These are phyloP conservation scores for Petrocephalus zakoni DNA, from an alignment of 2,113 vertebrate genomes.

Conservation along the genomic window DNA sequence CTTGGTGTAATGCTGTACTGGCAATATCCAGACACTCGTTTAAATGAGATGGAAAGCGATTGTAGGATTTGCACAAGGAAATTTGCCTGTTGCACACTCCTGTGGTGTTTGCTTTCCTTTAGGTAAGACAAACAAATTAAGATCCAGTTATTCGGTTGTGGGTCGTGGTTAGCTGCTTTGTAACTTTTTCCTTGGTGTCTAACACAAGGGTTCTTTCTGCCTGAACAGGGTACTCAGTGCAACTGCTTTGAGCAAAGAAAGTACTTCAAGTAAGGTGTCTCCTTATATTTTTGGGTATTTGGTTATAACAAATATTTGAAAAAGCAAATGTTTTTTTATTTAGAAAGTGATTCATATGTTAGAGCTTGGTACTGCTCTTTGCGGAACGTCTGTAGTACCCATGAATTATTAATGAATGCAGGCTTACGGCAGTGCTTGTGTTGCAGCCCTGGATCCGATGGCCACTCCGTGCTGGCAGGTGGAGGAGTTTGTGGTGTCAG, in stretches of 20 bases:
- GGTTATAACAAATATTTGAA: not conserved
- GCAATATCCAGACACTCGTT: not conserved
- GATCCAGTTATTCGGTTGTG: not conserved
- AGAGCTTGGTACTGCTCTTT: not conserved
- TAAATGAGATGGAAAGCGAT: conserved; percentile 18
- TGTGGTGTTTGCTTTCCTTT: conserved; percentile 1
- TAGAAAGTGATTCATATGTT: not conserved
- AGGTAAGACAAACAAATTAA: not conserved
- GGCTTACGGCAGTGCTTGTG: not conserved
- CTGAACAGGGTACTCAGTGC: conserved; percentile 15
- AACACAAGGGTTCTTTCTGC: not conserved
- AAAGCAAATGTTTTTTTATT: not conserved
- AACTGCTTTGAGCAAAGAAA: not conserved
- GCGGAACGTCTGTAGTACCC: not conserved
- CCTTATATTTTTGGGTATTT: not conserved
- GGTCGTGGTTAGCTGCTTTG: not conserved
- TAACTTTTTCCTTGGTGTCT: not conserved
- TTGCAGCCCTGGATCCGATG: conserved; percentile 30
- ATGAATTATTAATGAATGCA: not conserved
- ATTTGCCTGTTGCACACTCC: not conserved
- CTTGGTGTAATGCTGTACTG: not conserved
- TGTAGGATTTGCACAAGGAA: conserved; percentile 1
- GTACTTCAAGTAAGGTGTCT: conserved; percentile 7
- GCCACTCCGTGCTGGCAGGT: conserved; percentile 57
- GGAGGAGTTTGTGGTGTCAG: conserved; percentile 60